These are phyloP conservation scores for Erebia epiphron DNA, from an alignment of 2,888 invertebrate species.

Conservation along the genomic window DNA sequence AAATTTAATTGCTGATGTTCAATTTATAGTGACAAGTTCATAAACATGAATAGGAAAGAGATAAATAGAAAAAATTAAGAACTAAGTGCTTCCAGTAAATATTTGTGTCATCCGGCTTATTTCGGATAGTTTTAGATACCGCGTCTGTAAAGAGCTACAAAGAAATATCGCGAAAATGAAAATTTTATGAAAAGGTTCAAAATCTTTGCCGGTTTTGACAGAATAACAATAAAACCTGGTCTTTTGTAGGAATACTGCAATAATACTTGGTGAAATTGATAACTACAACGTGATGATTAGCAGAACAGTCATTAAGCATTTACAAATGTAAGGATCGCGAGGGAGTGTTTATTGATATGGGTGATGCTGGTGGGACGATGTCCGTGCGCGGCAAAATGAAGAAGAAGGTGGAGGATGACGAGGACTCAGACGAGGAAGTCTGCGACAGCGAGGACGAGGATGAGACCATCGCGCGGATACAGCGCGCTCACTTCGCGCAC, in stretches of 20 bases:
- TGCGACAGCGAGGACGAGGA: constrained; percentile 77
- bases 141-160: constrained; percentile 71
- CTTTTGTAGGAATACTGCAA: constrained; percentile 13
- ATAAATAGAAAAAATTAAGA: constrained; percentile 47
- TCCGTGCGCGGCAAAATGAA: constrained; percentile 62
- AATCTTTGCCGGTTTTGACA: constrained; percentile 22
- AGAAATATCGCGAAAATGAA: constrained; percentile 59
- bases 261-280: constrained; percentile 23
- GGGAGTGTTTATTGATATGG: constrained; percentile 51
- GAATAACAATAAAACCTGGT: constrained; percentile 25
- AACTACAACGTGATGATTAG: constrained; percentile 23
- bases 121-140: constrained; percentile 57
- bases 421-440: constrained; percentile 67
- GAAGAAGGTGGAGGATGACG: constrained; percentile 59
- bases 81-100: constrained; percentile 53
- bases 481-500: constrained; percentile 75
- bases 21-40: constrained; percentile 61
- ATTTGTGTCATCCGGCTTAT: constrained; percentile 67
- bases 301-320: constrained; percentile 37
- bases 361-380: constrained; percentile 64
- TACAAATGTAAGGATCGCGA: constrained; percentile 30
- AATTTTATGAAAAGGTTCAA: constrained; percentile 33
- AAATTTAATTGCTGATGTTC: constrained; percentile 77
- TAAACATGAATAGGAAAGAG: constrained; percentile 49
- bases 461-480: constrained; percentile 76